Conservation (phyloP, 2,888 invertebrate genomes). For the Dione vanillae region DNA sequence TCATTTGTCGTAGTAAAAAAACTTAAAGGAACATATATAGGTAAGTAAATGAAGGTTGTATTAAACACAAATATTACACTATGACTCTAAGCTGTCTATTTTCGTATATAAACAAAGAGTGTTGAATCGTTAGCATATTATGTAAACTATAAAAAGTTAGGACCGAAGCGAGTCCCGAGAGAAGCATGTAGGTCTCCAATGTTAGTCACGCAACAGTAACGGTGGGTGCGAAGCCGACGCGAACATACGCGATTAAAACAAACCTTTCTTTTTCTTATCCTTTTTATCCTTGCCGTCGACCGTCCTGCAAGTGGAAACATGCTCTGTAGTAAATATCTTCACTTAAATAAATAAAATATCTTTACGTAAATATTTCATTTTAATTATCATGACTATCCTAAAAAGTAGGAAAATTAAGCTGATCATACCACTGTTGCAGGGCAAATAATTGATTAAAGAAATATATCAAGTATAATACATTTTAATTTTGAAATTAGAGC, state of each 20-base stretch:
- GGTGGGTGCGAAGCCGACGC: constrained; percentile 74
- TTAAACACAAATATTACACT: background rate
- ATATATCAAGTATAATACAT: too few relatives aligned
- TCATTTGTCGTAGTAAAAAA: background rate
- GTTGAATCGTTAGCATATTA: constrained; percentile 3
- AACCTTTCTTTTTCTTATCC: constrained; percentile 95
- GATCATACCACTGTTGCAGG: too few relatives aligned
- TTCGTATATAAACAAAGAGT: background rate
- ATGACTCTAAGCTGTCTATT: constrained; percentile 5
- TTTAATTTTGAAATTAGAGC: too few relatives aligned
- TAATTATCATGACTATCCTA: too few relatives aligned
- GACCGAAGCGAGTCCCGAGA: constrained; percentile 26
- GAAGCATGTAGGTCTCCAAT: constrained; percentile 44
- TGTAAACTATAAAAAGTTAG: background rate
- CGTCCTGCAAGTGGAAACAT: constrained; percentile 83
- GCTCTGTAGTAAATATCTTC: background rate
- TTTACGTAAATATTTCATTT: too few relatives aligned
- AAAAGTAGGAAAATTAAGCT: too few relatives aligned
- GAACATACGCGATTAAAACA: constrained; percentile 86
- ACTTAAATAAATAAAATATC: too few relatives aligned
- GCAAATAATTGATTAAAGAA: too few relatives aligned
- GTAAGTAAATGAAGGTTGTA: background rate
- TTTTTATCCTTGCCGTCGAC: constrained; percentile 95
- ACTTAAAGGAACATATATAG: background rate
- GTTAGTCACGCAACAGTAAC: constrained; percentile 74